Base-by-base conservation (phyloP, 1,140 invertebrate species). In the Chironomus tepperi region DNA sequence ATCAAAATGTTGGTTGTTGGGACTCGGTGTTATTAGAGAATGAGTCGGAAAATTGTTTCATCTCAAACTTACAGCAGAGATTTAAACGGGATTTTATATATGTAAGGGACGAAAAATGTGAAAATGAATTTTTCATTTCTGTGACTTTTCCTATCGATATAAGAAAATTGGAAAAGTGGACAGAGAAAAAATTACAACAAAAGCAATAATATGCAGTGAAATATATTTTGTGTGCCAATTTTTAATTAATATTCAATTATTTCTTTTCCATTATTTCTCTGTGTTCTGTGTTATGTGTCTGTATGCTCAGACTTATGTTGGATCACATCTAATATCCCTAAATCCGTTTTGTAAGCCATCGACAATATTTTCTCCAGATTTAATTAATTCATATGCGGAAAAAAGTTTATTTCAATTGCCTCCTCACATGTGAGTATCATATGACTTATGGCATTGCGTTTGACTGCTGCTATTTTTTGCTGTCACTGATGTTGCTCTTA, bases 371-470 rank as follows among this genome's bases (percentile, higher is more conserved):
- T 91, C 91, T n/a, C 84, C 88, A 57, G 89, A 92, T 79, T 85
- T 91, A 73, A 90, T 91, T 76, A 87, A 88, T 76, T 88, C 88
- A 43, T 94, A 95, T 84, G 88, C 91, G 77, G 88, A 88, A 77
- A 87, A 89, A 78, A 89, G 89, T 77, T 90, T 94, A 64, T 92
- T 93, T 80, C 90, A 95, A 81, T 85, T 96, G 77, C 94, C 94
- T 67, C 94, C 95, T 21, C 95, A 97, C 81, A 90, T 96, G 93
- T 95, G 84, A 87, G 89, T 87, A 78, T 76, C 67, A 34, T 8
- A 57, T n/a, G 47, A 57, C 9, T 16, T 19, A 70, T 18, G 19
- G 65, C 65, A 70, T 6, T 57, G 10, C 9, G n/a, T 57, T 57
- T 12, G n/a, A 12, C 18, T 19, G 65, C 65, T 70, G 16, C 10